These are phyloP conservation scores for Crocidura indochinensis DNA, from an alignment of 2,797 vertebrate species.

Conservation along the genomic window DNA sequence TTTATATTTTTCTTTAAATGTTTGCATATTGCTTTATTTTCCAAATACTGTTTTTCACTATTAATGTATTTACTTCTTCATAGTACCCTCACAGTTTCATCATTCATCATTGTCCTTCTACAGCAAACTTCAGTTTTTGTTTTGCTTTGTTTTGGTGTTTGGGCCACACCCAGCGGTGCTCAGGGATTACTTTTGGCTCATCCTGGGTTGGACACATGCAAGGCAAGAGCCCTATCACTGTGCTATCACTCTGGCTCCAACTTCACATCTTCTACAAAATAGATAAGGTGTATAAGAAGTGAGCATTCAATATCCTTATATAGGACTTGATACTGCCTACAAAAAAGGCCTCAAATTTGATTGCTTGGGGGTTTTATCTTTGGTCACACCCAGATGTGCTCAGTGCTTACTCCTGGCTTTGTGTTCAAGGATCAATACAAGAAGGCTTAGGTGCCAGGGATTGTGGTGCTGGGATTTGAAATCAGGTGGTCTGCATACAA, in stretches of 20 bases:
- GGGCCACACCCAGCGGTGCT: too few relatives aligned
- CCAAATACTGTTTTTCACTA: background rate
- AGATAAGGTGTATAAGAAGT: background rate
- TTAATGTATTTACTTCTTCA: background rate
- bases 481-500: too few relatives aligned
- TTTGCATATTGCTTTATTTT: conserved; percentile 5
- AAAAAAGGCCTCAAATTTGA: too few relatives aligned
- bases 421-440: too few relatives aligned
- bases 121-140: background rate
- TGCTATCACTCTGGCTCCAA: background rate
- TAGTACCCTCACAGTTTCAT: background rate
- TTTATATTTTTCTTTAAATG: background rate
- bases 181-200: too few relatives aligned
- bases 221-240: too few relatives aligned
- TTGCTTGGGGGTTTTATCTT: too few relatives aligned
- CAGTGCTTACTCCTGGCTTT: too few relatives aligned
- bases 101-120: conserved; percentile 23
- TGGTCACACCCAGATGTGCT: too few relatives aligned
- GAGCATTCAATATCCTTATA: background rate
- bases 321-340: background rate
- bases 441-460: too few relatives aligned
- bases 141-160: background rate
- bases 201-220: too few relatives aligned
- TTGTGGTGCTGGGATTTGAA: too few relatives aligned
- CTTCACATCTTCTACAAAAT: background rate